Conservation (phyloP, 2,113 vertebrate species). For the Limnothrissa miodon region DNA sequence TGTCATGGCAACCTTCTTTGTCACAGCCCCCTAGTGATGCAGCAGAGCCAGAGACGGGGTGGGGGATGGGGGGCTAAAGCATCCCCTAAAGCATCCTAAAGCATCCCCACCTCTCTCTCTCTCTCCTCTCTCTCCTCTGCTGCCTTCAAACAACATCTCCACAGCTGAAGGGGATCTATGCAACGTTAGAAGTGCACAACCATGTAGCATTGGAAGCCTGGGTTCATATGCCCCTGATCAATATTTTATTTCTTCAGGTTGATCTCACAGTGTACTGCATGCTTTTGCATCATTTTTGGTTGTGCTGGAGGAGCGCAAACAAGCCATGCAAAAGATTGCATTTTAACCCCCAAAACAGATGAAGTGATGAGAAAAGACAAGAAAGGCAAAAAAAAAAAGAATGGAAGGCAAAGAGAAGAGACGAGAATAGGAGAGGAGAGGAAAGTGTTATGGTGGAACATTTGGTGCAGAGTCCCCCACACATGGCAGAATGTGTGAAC, state of each 20-base stretch:
- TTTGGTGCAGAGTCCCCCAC: not conserved
- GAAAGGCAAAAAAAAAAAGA: not conserved
- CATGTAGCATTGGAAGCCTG: not conserved
- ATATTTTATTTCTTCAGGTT: not conserved
- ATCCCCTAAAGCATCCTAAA: no score
- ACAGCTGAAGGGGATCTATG: not conserved
- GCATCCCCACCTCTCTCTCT: no score
- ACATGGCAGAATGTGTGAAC: slow-evolving; percentile 32
- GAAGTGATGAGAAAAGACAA: not conserved
- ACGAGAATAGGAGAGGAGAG: not conserved
- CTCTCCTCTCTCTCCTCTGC: no score
- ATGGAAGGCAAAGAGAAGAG: not conserved
- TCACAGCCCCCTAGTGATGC: not conserved
- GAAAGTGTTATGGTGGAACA: not conserved
- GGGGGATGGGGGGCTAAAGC: not conserved
- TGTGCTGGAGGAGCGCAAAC: not conserved
- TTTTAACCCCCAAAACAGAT: not conserved
- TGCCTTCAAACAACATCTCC: not conserved
- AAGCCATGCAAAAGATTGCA: not conserved
- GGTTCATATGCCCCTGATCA: not conserved
- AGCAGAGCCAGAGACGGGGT: not conserved
- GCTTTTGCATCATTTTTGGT: not conserved
- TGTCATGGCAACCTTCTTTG: slow-evolving; percentile 24
- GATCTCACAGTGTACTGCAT: not conserved
- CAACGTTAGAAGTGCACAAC: not conserved